Percentiles rank a stretch among this genome's conserved stretches.
phyloP scores from a whole-genome alignment of 1,140 invertebrate genomes.

The Helicoverpa armigera region DNA sequence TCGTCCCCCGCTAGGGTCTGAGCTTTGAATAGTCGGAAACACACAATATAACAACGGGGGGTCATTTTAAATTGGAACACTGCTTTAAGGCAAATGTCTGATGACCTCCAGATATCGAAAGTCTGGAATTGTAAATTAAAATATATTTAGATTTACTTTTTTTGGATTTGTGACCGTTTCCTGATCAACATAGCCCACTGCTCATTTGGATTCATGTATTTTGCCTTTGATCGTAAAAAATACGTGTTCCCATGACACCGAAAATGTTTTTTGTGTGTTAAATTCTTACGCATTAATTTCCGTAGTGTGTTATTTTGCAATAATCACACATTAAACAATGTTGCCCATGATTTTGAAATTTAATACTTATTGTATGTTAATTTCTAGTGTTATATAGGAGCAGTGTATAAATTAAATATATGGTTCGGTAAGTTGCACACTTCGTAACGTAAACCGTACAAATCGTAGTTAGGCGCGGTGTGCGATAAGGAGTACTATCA shows the following conservation, averaged over 20 bases:
- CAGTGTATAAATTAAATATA: conserved; percentile 52
- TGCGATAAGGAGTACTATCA: conserved; percentile 57
- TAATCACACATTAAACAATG: conserved; percentile 1
- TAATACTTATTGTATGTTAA: conserved; percentile 56
- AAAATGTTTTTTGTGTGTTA: not conserved
- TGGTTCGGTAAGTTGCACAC: conserved; percentile 39
- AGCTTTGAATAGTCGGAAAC: not conserved
- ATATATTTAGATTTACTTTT: conserved; percentile 32
- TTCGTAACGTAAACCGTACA: conserved; percentile 55
- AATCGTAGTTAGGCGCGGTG: conserved; percentile 63
- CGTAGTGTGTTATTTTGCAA: conserved; percentile 1
- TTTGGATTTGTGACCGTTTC: conserved; percentile 8
- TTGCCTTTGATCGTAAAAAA: conserved; percentile 9
- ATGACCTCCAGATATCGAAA: conserved; percentile 68
- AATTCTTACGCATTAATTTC: too few species aligned
- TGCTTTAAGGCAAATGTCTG: conserved; percentile 54
- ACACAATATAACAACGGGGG: conserved; percentile 28
- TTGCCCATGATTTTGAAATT: conserved; percentile 14
- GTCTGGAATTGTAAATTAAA: conserved; percentile 56
- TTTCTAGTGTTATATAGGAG: conserved; percentile 34
- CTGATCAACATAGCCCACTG: not conserved
- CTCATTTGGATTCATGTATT: conserved; percentile 7
- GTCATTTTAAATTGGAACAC: conserved; percentile 59
- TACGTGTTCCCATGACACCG: not conserved
- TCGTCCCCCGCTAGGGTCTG: not conserved